A percentile compares a stretch with the other conserved stretches of the same genome.
phyloP scores from a whole-genome alignment of 2,888 invertebrate genomes.

The Phaonia tiefii region DNA sequence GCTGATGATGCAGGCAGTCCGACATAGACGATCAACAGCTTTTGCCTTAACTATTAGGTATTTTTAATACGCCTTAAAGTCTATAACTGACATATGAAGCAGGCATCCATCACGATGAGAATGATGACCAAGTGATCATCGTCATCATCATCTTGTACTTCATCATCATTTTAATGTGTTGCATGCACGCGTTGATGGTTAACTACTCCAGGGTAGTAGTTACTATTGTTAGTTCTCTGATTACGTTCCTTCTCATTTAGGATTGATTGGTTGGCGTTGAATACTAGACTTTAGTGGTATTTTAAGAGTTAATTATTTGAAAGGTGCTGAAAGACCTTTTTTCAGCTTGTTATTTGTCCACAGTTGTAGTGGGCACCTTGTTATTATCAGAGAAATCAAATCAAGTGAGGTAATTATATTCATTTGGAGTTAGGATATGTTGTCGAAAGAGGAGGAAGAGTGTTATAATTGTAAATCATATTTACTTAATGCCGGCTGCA shows the following conservation, averaged over 20 bases:
- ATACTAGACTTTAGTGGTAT: constrained; percentile 46
- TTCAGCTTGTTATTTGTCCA: constrained; percentile 40
- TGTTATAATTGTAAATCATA: too few species aligned
- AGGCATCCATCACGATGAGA: constrained; percentile 29
- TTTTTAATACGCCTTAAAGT: constrained; percentile 57
- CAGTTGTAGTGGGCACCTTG: background rate
- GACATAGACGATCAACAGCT: constrained; percentile 30
- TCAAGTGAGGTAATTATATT: too few species aligned
- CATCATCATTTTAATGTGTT: constrained; percentile 29
- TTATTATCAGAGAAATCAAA: too few species aligned
- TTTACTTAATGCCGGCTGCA: too few species aligned
- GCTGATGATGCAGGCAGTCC: constrained; percentile 22
- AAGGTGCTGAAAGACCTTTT: constrained; percentile 64
- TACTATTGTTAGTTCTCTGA: constrained; percentile 45
- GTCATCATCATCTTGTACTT: constrained; percentile 28
- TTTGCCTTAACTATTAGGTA: constrained; percentile 33
- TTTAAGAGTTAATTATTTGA: constrained; percentile 55
- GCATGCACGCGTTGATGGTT: constrained; percentile 60
- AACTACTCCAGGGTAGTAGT: constrained; percentile 58
- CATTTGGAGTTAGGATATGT: too few species aligned
- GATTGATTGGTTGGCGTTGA: constrained; percentile 27
- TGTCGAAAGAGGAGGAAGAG: too few species aligned
- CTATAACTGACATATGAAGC: constrained; percentile 48
- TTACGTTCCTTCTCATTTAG: constrained; percentile 24
- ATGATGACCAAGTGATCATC: constrained; percentile 60